Base-by-base conservation (phyloP, 2,113 vertebrate species). In the Butorides virescens region DNA sequence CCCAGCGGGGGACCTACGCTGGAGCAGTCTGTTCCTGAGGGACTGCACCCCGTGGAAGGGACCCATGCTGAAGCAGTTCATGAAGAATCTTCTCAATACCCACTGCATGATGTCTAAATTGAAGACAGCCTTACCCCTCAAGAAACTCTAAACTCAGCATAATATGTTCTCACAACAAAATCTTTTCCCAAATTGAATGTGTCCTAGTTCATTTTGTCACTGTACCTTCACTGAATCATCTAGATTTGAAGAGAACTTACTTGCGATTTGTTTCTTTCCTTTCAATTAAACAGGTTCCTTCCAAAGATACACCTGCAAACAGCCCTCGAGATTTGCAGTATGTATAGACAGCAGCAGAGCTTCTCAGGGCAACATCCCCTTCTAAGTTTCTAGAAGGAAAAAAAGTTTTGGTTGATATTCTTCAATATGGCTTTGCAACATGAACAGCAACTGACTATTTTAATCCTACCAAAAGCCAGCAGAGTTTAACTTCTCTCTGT, bases 221-320 rank as follows among this genome's bases (percentile, higher is more conserved):
- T n/a, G 13, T 30, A 16, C 11, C 37, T 73, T 26, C 66, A 77
- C 10, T 66, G 47, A 55, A 55, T 17, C 37, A 42, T 74, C 36
- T 14, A 36, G 15, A 23, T 49, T 47, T 39, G 21, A 52, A 55
- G 42, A 37, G 34, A 46, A 97, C 99, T 93, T 98, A 99, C 99
- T 99, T 99, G 96, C 99, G 98, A 96, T 99, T 99, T 42, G 99
- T 98, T 29, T 99, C 99, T 93, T 99, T 99, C 96, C 99, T 98
- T 95, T 99, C 99, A 25, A 99, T 99, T 67, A 99, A 97, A 86
- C 98, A 99, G 15, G 99, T 99, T 23, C 99, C 99, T 96, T 99
- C 99, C 50, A 99, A 93, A 29, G 99, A 99, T 21, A 99, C 97
- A 4, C 99, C 99, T 9, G 99, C 99, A 27, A 99, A 99, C 70